Evolutionary conservation across 2,797 vertebrate species (phyloP).

Genomic region (Cryptoblepharus egeriae): DNA sequence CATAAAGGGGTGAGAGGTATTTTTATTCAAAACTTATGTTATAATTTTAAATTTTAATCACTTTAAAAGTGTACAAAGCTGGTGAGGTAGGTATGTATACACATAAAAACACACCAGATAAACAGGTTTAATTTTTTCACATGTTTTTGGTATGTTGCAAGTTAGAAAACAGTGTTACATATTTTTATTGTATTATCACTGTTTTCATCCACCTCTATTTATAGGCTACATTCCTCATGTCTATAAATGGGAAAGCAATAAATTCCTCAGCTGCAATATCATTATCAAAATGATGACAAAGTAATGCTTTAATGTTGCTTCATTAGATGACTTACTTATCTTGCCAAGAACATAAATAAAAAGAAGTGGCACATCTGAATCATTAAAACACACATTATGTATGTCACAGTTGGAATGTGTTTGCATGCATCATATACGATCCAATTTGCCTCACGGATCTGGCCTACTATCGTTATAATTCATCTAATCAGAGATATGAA

Average conservation of each 20-base stretch:
- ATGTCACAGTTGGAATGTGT: slow-evolving; percentile 36
- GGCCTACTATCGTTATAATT: slow-evolving; percentile 52
- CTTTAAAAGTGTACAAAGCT: no score
- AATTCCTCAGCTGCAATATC: background rate
- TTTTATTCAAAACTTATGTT: no score
- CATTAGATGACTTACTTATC: slow-evolving; percentile 32
- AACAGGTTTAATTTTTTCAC: no score
- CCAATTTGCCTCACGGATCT: slow-evolving; percentile 53
- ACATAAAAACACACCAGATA: no score
- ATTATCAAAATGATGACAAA: slow-evolving; percentile 29
- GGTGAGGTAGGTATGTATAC: no score
- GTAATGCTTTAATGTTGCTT: slow-evolving; percentile 10
- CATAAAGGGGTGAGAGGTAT: no score
- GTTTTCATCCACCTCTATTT: no score
- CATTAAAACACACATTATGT: slow-evolving; percentile 24
- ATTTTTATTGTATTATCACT: background rate
- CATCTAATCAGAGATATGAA: slow-evolving; percentile 46
- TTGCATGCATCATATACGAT: slow-evolving; percentile 47
- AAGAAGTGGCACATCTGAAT: slow-evolving; percentile 43
- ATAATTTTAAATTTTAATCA: no score
- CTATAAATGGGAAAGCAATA: slow-evolving; percentile 46
- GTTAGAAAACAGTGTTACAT: slow-evolving; percentile 35
- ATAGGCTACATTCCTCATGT: slow-evolving; percentile 6
- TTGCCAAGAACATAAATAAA: slow-evolving; percentile 52
- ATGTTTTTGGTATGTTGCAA: no score